A percentile compares a stretch with the other conserved stretches of the same genome.
Evolutionary conservation across 64 coral and sea anemone genomes (phyloP).

Genomic region (Montipora cactus): DNA sequence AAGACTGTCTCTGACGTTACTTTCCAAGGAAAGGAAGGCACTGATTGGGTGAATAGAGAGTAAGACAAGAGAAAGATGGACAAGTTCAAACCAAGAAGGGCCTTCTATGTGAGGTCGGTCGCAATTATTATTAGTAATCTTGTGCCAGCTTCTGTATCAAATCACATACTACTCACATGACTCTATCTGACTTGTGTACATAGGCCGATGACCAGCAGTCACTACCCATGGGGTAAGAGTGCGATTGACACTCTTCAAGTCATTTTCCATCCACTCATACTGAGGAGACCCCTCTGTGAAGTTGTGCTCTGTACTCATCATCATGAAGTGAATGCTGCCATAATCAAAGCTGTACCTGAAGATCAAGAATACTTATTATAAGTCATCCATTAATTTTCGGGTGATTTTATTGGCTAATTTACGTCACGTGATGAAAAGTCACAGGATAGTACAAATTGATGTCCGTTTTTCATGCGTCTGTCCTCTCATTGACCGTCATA

Average conservation of each 20-base stretch:
- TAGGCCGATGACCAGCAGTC: constrained; percentile 87
- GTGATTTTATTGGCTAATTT: too few species aligned
- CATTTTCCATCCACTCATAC: constrained; percentile 91
- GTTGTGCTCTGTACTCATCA: constrained; percentile 99
- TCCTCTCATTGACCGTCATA: too few species aligned
- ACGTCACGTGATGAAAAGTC: too few species aligned
- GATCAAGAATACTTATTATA: not conserved
- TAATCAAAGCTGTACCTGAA: constrained; percentile 98
- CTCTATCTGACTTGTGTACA: constrained; percentile 92
- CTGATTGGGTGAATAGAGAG: too few species aligned
- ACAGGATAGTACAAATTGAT: too few species aligned
- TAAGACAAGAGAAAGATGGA: too few species aligned
- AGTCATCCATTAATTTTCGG: too few species aligned
- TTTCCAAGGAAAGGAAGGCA: too few species aligned
- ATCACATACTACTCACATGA: constrained; percentile 53
- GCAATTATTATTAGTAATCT: not conserved
- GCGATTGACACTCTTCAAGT: constrained; percentile 87
- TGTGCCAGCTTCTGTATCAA: not conserved
- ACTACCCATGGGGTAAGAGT: constrained; percentile 91
- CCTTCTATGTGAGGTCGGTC: not conserved
- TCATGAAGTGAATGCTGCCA: constrained; percentile 91
- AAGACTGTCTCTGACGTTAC: too few species aligned
- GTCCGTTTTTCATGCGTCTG: too few species aligned
- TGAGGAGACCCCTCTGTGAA: constrained; percentile 72
- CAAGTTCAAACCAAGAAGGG: too few species aligned